Conservation (phyloP, 2,888 invertebrate species). For the Rhimphoctona megacephalus region DNA sequence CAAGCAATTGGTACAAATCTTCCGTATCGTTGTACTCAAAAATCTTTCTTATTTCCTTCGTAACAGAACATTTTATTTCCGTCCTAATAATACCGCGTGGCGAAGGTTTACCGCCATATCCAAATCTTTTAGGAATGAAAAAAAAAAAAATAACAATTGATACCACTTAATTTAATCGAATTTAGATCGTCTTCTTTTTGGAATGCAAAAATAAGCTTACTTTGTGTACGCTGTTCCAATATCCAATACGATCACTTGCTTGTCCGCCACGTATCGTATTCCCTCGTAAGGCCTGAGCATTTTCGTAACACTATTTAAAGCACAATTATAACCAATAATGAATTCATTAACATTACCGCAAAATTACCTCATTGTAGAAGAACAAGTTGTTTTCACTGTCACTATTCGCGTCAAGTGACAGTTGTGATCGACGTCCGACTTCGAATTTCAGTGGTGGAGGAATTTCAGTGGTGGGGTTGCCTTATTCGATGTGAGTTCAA, state of each 20-base stretch:
- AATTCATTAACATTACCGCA: background rate
- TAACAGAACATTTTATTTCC: slow-evolving; percentile 89
- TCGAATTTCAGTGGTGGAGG: background rate
- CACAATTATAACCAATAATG: background rate
- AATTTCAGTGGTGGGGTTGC: no score
- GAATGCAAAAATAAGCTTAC: slow-evolving; percentile 84
- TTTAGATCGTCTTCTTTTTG: slow-evolving; percentile 2
- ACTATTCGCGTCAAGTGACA: background rate
- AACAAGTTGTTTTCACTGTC: slow-evolving; percentile 1
- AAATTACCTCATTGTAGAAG: slow-evolving; percentile 41
- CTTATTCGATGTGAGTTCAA: background rate
- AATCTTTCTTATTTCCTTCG: slow-evolving; percentile 87
- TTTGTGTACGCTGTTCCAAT: slow-evolving; percentile 97
- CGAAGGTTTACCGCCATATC: slow-evolving; percentile 95
- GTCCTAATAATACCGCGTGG: slow-evolving; percentile 95
- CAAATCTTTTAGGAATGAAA: slow-evolving; percentile 88
- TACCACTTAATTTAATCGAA: background rate
- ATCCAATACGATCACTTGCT: slow-evolving; percentile 95
- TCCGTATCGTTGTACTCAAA: slow-evolving; percentile 88
- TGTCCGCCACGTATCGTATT: slow-evolving; percentile 92
- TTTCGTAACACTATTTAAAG: slow-evolving; percentile 68
- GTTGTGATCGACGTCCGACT: background rate
- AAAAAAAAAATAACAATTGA: slow-evolving; percentile 3
- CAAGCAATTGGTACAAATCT: slow-evolving; percentile 93
- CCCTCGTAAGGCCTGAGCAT: slow-evolving; percentile 93